Conservation (phyloP, 2,888 invertebrate genomes). For the Xestia sexstrigata region DNA sequence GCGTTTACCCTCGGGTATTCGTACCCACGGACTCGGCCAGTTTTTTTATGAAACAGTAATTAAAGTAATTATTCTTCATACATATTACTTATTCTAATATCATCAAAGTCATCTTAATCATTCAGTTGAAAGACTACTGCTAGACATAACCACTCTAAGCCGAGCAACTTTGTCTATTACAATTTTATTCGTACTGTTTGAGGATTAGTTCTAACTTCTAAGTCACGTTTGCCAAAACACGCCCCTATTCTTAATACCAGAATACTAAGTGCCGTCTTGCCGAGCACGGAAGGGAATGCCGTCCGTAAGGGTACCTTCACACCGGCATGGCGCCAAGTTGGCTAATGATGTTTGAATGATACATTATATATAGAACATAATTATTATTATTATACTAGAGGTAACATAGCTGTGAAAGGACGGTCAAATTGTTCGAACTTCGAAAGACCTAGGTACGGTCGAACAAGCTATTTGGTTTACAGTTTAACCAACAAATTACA, state of each 20-base stretch:
- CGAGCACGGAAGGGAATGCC: slow-evolving; percentile 48
- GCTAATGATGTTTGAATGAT: background rate
- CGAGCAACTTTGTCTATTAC: background rate
- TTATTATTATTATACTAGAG: background rate
- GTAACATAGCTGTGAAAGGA: background rate
- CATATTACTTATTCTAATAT: too few relatives aligned
- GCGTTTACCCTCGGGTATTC: too few relatives aligned
- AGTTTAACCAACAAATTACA: too few relatives aligned
- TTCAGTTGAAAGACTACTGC: background rate
- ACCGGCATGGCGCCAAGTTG: background rate
- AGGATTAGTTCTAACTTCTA: slow-evolving; percentile 2
- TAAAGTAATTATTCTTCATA: too few relatives aligned
- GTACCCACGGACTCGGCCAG: too few relatives aligned
- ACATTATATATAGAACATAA: background rate
- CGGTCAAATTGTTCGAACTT: background rate
- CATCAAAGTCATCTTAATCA: too few relatives aligned
- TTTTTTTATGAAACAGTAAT: too few relatives aligned
- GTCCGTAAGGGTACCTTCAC: slow-evolving; percentile 32
- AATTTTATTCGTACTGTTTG: slow-evolving; percentile 20
- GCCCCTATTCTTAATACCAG: slow-evolving; percentile 45
- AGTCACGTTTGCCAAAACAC: slow-evolving; percentile 57
- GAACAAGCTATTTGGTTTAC: too few relatives aligned
- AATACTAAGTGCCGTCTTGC: slow-evolving; percentile 57
- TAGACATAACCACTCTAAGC: background rate
- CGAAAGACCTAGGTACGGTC: too few relatives aligned